Conservation (phyloP, 2,888 invertebrate species). For the Epinotia bilunana region DNA sequence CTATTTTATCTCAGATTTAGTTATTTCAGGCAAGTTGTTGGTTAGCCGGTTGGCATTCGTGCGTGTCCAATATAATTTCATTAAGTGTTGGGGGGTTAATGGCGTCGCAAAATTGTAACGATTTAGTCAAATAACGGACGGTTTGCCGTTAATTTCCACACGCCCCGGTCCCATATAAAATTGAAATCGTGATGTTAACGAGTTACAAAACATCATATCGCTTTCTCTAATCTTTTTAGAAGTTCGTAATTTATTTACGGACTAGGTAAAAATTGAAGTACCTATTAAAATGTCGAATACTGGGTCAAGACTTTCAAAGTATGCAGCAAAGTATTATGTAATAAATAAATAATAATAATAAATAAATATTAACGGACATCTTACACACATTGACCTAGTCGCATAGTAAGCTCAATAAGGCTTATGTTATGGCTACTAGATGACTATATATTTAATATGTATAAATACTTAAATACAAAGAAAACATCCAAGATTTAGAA, state of each 20-base stretch:
- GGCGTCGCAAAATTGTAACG: constrained; percentile 70
- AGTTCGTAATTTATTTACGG: constrained; percentile 2
- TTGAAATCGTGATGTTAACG: constrained; percentile 77
- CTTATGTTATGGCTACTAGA: too few species aligned
- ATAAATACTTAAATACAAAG: too few species aligned
- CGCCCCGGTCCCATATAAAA: constrained; percentile 63
- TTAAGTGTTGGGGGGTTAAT: constrained; percentile 68
- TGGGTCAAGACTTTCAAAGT: background rate
- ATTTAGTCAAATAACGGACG: constrained; percentile 70
- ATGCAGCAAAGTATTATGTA: too few species aligned
- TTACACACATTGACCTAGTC: too few species aligned
- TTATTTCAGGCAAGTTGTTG: constrained; percentile 14
- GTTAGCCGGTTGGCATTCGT: constrained; percentile 50
- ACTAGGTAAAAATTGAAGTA: constrained; percentile 9
- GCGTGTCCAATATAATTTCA: constrained; percentile 74
- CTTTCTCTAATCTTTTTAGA: constrained; percentile 37
- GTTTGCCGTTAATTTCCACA: constrained; percentile 65
- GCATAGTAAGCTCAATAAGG: too few species aligned
- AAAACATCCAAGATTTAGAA: too few species aligned
- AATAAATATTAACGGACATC: too few species aligned
- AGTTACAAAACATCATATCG: constrained; percentile 58
- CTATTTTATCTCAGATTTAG: constrained; percentile 11
- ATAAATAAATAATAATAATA: too few species aligned
- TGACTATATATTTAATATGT: too few species aligned
- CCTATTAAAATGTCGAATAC: background rate